These are phyloP conservation scores for Lapara coniferarum DNA, from an alignment of 2,888 invertebrate genomes.

Conservation along the genomic window DNA sequence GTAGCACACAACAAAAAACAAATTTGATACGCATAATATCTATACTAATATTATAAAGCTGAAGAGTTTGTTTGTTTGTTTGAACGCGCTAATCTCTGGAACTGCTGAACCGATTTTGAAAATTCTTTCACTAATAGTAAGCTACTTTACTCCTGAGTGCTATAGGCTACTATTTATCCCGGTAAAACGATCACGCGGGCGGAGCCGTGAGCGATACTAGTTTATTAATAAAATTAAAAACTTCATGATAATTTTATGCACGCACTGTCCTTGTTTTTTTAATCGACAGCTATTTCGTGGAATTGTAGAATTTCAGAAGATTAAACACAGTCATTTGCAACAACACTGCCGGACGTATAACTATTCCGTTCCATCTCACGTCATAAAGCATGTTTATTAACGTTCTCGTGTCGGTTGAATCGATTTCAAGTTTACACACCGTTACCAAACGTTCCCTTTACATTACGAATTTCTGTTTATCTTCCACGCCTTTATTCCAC, in stretches of 20 bases:
- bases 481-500: not conserved
- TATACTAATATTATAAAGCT: too few species aligned
- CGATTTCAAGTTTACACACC: conserved; percentile 45
- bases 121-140: too few species aligned
- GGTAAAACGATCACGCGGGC: too few species aligned
- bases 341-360: conserved; percentile 46
- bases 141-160: too few species aligned
- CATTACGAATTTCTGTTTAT: not conserved
- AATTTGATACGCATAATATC: too few species aligned
- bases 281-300: conserved; percentile 9
- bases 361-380: conserved; percentile 54
- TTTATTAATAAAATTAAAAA: not conserved
- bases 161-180: too few species aligned
- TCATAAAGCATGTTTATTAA: conserved; percentile 62
- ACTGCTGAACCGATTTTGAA: too few species aligned
- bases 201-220: too few species aligned
- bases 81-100: too few species aligned
- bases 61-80: too few species aligned
- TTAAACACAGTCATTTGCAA: conserved; percentile 42
- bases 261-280: not conserved
- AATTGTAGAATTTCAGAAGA: conserved; percentile 35
- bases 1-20: too few species aligned
- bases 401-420: conserved; percentile 42
- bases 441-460: conserved; percentile 27
- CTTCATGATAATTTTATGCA: not conserved